Evolutionary conservation across 2,797 vertebrate species (phyloP).

Genomic region (Rachycentron canadum): DNA sequence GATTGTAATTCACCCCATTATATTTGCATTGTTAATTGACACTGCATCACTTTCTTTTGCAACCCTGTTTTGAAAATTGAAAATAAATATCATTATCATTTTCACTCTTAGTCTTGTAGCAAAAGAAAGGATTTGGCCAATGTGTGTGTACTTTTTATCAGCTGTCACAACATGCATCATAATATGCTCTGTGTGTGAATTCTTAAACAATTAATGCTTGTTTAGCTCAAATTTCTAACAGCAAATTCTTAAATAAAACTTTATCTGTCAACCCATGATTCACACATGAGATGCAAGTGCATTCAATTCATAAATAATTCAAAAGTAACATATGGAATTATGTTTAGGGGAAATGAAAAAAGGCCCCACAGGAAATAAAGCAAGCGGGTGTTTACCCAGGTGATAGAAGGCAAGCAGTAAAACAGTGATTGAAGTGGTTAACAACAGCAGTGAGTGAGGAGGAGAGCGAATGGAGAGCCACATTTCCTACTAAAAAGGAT

Average conservation of each 20-base stretch:
- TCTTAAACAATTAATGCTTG: background rate
- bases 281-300: conserved; percentile 7
- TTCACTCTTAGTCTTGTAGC: no score
- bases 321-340: conserved; percentile 39
- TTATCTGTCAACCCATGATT: conserved; percentile 23
- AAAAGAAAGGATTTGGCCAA: no score
- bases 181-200: no score
- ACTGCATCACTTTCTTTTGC: no score
- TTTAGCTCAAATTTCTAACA: background rate
- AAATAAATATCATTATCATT: no score
- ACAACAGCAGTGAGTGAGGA: conserved; percentile 36
- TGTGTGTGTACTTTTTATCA: no score
- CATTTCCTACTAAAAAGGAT: conserved; percentile 69
- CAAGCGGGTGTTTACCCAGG: conserved; percentile 48
- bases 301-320: conserved; percentile 46
- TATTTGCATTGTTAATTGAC: no score
- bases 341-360: conserved; percentile 21
- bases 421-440: conserved; percentile 65
- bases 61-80: no score
- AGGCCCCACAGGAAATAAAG: conserved; percentile 38
- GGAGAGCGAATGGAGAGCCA: conserved; percentile 68
- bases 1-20: no score
- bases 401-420: conserved; percentile 42
- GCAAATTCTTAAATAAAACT: background rate
- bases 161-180: no score